phyloP scores from a whole-genome alignment of 1,140 invertebrate species.

The Uloborus diversus region DNA sequence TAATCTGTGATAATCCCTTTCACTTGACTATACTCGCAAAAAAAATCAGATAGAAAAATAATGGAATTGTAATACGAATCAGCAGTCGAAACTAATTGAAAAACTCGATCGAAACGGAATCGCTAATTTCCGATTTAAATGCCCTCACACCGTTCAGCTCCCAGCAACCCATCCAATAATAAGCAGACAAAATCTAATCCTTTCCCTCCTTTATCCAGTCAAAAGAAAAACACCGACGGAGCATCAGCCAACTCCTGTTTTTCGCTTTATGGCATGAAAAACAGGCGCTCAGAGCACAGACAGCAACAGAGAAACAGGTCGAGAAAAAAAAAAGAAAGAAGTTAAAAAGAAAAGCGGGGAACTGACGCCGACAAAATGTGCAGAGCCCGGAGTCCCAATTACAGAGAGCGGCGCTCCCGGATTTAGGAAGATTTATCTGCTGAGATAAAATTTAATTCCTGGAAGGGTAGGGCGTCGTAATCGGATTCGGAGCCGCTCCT shows the following conservation, averaged over 20 bases:
- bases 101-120: too few species aligned
- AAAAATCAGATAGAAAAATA: too few species aligned
- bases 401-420: constrained; percentile 22
- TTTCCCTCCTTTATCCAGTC: too few species aligned
- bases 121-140: too few species aligned
- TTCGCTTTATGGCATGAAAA: too few species aligned
- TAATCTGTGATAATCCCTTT: too few species aligned
- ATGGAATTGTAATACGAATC: too few species aligned
- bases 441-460: constrained; percentile 57
- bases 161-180: not conserved
- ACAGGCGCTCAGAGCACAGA: too few species aligned
- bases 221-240: constrained; percentile 9
- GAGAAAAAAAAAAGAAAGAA: not conserved
- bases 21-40: too few species aligned
- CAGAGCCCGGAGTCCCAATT: constrained; percentile 22
- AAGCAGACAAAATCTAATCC: too few species aligned
- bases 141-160: not conserved
- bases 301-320: not conserved
- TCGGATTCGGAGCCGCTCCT: constrained; percentile 41
- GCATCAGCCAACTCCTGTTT: not conserved
- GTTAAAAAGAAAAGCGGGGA: not conserved
- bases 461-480: constrained; percentile 45
- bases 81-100: too few species aligned
- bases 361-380: not conserved
- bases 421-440: constrained; percentile 53